Conservation (phyloP, 2,797 vertebrate genomes). For the Amazona finschi region DNA sequence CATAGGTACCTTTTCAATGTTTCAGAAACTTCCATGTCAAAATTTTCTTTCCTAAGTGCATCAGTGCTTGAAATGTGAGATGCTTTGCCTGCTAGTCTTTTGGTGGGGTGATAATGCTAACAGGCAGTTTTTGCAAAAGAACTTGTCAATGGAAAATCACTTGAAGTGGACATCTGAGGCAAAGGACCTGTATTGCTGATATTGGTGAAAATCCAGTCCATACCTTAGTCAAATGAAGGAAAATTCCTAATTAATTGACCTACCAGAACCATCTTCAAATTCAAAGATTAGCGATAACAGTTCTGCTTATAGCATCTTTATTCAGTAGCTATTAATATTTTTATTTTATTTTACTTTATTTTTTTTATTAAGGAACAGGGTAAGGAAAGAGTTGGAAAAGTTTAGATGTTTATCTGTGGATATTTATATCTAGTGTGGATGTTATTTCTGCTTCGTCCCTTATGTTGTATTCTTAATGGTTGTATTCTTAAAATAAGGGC, state of each 20-base stretch:
- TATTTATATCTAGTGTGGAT: neutral
- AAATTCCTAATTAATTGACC: neutral
- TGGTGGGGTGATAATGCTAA: neutral
- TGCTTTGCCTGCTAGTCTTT: neutral
- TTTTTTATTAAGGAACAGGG: neutral
- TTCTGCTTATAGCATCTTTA: neutral
- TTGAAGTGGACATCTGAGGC: neutral
- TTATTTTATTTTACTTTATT: neutral
- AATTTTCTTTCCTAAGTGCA: neutral
- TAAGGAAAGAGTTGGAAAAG: neutral
- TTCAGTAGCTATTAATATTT: neutral
- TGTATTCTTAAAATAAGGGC: neutral
- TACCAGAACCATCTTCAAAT: neutral
- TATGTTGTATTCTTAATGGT: neutral
- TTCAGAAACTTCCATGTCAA: neutral
- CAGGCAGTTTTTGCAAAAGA: neutral
- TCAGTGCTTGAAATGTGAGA: neutral
- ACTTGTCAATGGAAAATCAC: neutral
- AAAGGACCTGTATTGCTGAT: neutral
- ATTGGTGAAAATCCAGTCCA: neutral
- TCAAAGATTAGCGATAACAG: neutral
- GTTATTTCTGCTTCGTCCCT: neutral
- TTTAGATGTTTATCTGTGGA: neutral
- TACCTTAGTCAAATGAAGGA: neutral
- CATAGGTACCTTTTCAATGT: neutral